Evolutionary conservation across 1,140 invertebrate species (phyloP), one percentile per base, ranked within the genome.

Genomic region (Apis florea): DNA sequence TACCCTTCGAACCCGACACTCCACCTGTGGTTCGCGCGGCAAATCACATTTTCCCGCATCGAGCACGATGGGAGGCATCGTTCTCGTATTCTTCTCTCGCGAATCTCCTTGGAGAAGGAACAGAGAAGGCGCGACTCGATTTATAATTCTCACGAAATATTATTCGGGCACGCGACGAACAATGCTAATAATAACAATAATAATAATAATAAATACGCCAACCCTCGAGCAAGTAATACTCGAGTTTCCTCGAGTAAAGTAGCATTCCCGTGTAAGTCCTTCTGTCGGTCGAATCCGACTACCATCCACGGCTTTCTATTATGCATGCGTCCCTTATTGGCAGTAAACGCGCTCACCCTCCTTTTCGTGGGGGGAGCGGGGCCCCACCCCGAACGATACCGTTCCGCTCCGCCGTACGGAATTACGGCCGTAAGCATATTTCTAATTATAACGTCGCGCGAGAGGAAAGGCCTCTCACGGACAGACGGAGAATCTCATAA

Each of bases 281-380:
- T 83, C 86, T 89, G 89, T 90, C 82, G 87, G 88, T 74, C 83
- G 83, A 72, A 66, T 31, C 31, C 72, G 84, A 77, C 85, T 82
- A 84, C 88, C 81, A 86, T 90, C 83, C 85, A 83, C 84, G 81
- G 85, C 85, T 89, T 91, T 91, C 90, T 90, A 91, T 91, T 91
- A 91, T 91, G 90, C 90, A 91, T 90, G 88, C 90, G 87, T 89
- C 89, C 90, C 90, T 91, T 91, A 91, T 90, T 91, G 90, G 89
- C 89, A 91, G 90, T 91, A 91, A 91, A 91, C 89, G 89, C 31
- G 83, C 85, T 90, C 87, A 88, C 84, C 85, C 89, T 86, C 83
- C 75, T 59, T 68, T 75, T 67, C 64, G n/a, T n/a, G n/a, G 31
- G 31, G 31, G 31, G 31, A 0, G 31, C 1, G 2, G 31, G 31